Percentiles rank a stretch among this genome's conserved stretches.
Evolutionary conservation across 2,113 vertebrate species (phyloP).

Genomic region (Empidonax alnorum): DNA sequence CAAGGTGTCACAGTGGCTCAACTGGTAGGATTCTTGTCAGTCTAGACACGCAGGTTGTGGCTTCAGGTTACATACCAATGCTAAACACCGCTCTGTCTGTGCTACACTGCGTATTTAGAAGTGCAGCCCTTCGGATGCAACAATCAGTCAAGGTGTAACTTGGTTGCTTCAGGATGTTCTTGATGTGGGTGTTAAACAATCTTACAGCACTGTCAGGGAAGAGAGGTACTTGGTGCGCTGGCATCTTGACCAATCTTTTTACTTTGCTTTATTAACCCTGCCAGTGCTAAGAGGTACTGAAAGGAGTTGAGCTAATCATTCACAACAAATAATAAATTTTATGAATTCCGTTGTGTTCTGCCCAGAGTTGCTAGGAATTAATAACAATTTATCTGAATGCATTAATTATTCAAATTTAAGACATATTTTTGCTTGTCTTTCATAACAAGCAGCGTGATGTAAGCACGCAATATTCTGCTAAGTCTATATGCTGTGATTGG

Average conservation of each 20-base stretch:
- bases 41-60: constrained; percentile 21
- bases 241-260: not conserved
- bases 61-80: not conserved
- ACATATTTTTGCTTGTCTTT: not conserved
- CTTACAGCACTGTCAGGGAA: not conserved
- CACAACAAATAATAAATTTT: not conserved
- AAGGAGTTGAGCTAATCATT: constrained; percentile 4
- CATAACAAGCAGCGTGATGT: not conserved
- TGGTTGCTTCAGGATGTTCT: not conserved
- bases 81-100: not conserved
- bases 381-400: not conserved
- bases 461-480: not conserved
- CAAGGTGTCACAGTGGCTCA: constrained; percentile 53
- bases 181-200: constrained; percentile 13
- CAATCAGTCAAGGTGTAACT: not conserved
- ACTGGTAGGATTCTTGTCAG: constrained; percentile 34
- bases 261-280: not conserved
- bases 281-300: not conserved
- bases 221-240: not conserved
- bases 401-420: constrained; percentile 23
- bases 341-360: not conserved
- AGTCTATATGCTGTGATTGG: not conserved
- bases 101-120: not conserved
- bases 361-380: not conserved
- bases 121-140: not conserved